These are phyloP conservation scores for Heterodera carotae DNA, from an alignment of 1,140 invertebrate genomes.

Conservation along the genomic window DNA sequence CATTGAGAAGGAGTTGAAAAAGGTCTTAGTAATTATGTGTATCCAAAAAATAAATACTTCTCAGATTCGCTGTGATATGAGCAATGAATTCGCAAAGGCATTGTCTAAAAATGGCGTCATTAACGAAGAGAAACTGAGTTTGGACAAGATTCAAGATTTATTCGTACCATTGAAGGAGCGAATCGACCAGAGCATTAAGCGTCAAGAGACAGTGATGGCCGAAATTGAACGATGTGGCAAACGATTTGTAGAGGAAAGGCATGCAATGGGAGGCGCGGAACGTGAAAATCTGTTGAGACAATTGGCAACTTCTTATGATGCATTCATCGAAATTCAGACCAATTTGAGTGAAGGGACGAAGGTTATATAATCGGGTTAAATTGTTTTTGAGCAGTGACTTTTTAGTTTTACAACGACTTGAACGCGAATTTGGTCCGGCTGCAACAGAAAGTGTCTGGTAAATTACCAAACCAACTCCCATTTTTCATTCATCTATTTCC, in stretches of 20 bases:
- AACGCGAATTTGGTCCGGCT: conserved; percentile 88
- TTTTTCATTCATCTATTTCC: neutral
- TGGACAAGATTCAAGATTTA: conserved; percentile 75
- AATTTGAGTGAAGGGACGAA: conserved; percentile 93
- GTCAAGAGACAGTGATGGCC: conserved; percentile 78
- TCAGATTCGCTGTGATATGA: conserved; percentile 79
- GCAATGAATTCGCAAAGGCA: conserved; percentile 64
- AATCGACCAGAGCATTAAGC: conserved; percentile 74
- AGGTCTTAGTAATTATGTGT: conserved; percentile 69
- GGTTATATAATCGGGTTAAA: conserved; percentile 60
- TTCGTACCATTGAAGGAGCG: conserved; percentile 78
- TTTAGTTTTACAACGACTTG: conserved; percentile 93
- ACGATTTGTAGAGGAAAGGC: conserved; percentile 72
- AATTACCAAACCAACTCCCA: neutral
- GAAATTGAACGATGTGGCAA: conserved; percentile 75
- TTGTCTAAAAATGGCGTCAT: conserved; percentile 81
- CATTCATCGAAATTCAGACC: conserved; percentile 82
- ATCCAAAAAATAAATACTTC: conserved; percentile 16
- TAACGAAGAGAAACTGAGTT: conserved; percentile 74
- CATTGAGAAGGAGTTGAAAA: conserved; percentile 76
- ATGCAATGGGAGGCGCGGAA: conserved; percentile 66
- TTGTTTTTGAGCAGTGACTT: too few relatives aligned
- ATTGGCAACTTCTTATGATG: conserved; percentile 84
- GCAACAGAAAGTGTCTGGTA: conserved; percentile 83
- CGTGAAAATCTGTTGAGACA: conserved; percentile 79